A percentile compares a stretch with the other conserved stretches of the same genome.
phyloP scores from a whole-genome alignment of 2,113 vertebrate species.

The Entelurus aequoreus region DNA sequence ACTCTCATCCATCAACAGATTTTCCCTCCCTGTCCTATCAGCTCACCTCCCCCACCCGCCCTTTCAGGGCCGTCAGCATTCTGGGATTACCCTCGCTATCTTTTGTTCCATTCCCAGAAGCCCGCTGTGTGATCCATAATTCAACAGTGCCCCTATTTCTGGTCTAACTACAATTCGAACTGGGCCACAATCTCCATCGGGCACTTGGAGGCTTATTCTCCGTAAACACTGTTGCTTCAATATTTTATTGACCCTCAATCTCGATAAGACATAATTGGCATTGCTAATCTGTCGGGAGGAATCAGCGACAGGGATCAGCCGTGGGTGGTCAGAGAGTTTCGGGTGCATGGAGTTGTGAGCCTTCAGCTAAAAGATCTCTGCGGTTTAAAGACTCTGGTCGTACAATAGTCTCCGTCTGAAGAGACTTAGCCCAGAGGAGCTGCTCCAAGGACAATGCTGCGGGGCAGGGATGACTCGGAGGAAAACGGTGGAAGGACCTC shows the following conservation, averaged over 20 bases:
- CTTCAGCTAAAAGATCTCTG: slow-evolving; percentile 18
- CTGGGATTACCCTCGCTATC: slow-evolving; percentile 66
- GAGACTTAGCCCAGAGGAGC: slow-evolving; percentile 27
- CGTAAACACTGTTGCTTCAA: slow-evolving; percentile 67
- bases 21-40: slow-evolving; percentile 41
- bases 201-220: slow-evolving; percentile 64
- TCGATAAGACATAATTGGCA: slow-evolving; percentile 66
- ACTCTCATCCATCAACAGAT: slow-evolving; percentile 36
- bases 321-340: slow-evolving; percentile 39
- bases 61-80: slow-evolving; percentile 48
- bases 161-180: slow-evolving; percentile 61
- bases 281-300: slow-evolving; percentile 57
- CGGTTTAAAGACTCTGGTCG: slow-evolving; percentile 22
- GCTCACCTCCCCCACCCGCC: slow-evolving; percentile 35
- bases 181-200: slow-evolving; percentile 62
- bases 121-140: slow-evolving; percentile 63
- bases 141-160: slow-evolving; percentile 61
- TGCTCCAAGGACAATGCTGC: slow-evolving; percentile 27
- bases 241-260: slow-evolving; percentile 64
- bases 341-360: too few relatives aligned
- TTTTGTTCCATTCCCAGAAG: slow-evolving; percentile 59
- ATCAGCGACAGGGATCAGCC: slow-evolving; percentile 35
- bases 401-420: slow-evolving; percentile 40
- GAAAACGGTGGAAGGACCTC: slow-evolving; percentile 12
- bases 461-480: slow-evolving; percentile 9